A percentile compares a stretch with the other conserved stretches of the same genome.
Conservation (phyloP, 35 echinoderm and acorn worm species). For the Diadema setosum region DNA sequence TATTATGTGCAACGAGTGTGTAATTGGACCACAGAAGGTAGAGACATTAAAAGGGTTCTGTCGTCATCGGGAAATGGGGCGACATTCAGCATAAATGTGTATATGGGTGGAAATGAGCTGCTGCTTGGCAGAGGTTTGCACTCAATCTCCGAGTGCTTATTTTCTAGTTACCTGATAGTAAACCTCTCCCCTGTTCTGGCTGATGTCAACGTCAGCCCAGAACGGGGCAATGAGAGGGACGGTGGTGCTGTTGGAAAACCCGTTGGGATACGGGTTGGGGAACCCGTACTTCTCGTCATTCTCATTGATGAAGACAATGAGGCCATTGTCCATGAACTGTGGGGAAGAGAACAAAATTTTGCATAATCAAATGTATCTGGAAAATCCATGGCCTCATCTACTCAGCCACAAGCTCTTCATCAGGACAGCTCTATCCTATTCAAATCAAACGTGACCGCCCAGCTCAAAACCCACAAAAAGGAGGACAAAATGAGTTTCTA, state of each 20-base stretch:
- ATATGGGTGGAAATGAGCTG: neutral
- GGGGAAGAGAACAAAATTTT: neutral
- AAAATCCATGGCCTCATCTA: too few relatives aligned
- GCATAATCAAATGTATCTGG: neutral
- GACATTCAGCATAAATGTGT: too few relatives aligned
- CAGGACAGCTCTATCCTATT: too few relatives aligned
- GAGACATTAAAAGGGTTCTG: neutral
- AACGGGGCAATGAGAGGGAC: slow-evolving; percentile 62
- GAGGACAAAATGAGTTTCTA: too few relatives aligned
- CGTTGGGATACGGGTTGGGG: slow-evolving; percentile 57
- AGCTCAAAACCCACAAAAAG: too few relatives aligned
- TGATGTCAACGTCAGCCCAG: slow-evolving; percentile 84
- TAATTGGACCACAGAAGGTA: too few relatives aligned
- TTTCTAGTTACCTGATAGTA: slow-evolving; percentile 86
- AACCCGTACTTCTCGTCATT: slow-evolving; percentile 84
- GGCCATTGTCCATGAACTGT: slow-evolving; percentile 90
- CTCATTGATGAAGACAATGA: slow-evolving; percentile 66
- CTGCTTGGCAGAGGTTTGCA: too few relatives aligned
- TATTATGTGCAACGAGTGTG: too few relatives aligned
- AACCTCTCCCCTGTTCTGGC: slow-evolving; percentile 48
- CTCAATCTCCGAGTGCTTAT: too few relatives aligned
- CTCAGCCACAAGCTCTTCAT: too few relatives aligned
- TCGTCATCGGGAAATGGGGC: neutral
- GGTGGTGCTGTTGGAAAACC: slow-evolving; percentile 24
- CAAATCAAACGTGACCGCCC: too few relatives aligned